Evolutionary conservation across 1,140 invertebrate species (phyloP).

Genomic region (Drosophila nikananu): DNA sequence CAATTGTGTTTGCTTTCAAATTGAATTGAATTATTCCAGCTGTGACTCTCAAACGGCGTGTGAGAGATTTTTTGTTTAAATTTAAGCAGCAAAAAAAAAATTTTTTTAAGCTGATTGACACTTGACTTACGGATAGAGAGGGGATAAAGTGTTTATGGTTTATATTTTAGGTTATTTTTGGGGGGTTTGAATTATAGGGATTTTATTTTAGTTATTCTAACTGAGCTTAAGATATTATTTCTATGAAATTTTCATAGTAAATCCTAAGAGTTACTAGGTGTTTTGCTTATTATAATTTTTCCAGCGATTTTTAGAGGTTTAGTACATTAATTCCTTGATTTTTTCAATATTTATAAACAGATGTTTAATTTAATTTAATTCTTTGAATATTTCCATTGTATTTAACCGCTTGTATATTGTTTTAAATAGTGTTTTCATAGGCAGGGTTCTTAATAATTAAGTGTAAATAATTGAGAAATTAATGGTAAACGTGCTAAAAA

Average conservation of each 20-base stretch:
- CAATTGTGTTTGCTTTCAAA: constrained; percentile 28
- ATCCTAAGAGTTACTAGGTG: not conserved
- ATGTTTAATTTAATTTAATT: not conserved
- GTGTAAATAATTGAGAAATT: too few species aligned
- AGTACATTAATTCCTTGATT: not conserved
- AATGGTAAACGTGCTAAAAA: too few species aligned
- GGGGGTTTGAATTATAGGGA: not conserved
- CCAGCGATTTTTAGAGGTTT: not conserved
- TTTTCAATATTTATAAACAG: not conserved
- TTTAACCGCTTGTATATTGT: not conserved
- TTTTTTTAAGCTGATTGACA: constrained; percentile 7
- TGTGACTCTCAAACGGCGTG: constrained; percentile 16
- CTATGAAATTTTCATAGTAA: too few species aligned
- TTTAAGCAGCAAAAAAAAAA: not conserved
- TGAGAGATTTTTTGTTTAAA: not conserved
- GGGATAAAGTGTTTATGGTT: not conserved
- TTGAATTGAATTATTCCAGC: constrained; percentile 34
- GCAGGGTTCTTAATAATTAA: too few species aligned
- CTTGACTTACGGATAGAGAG: not conserved
- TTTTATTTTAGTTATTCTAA: not conserved
- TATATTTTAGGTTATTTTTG: not conserved
- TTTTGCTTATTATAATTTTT: not conserved
- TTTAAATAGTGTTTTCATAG: too few species aligned
- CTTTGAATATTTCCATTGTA: not conserved
- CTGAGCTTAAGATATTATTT: not conserved